phyloP scores from a whole-genome alignment of 1,140 invertebrate species.

The Listronotus oregonensis region DNA sequence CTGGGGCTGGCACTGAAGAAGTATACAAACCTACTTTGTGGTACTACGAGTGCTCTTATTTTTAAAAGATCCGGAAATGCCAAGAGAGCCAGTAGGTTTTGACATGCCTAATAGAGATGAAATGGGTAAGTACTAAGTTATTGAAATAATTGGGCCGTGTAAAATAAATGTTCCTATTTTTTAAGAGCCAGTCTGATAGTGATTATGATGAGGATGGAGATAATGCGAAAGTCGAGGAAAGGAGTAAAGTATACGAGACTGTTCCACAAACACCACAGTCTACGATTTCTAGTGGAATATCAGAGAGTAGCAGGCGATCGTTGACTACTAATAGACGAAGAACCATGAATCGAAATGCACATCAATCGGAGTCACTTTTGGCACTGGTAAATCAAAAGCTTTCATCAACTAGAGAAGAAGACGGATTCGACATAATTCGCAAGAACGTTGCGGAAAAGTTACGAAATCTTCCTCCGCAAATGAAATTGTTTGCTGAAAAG shows the following conservation, averaged over 20 bases:
- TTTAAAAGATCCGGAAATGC: too few species aligned
- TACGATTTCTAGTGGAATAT: slow-evolving; percentile 16
- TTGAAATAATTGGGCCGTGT: too few species aligned
- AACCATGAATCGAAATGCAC: slow-evolving; percentile 12
- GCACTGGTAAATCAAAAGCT: slow-evolving; percentile 12
- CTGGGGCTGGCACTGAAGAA: too few species aligned
- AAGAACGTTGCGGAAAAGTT: slow-evolving; percentile 10
- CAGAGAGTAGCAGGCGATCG: slow-evolving; percentile 12
- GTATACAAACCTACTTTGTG: too few species aligned
- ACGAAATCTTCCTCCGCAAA: too few species aligned
- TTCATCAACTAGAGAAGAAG: slow-evolving; percentile 14
- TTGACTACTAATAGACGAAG: slow-evolving; percentile 9
- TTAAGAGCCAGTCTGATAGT: slow-evolving; percentile 13
- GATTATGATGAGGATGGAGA: slow-evolving; percentile 4
- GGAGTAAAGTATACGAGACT: slow-evolving; percentile 10
- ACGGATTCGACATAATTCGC: slow-evolving; percentile 16
- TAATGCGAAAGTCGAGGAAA: slow-evolving; percentile 9
- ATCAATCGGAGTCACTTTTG: slow-evolving; percentile 14
- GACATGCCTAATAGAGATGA: too few species aligned
- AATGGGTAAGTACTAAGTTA: too few species aligned
- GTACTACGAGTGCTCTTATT: too few species aligned
- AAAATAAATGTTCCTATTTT: too few species aligned
- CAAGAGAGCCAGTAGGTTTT: too few species aligned
- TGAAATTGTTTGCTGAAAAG: too few species aligned
- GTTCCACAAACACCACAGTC: slow-evolving; percentile 7